These are phyloP conservation scores for Chloromyia formosa DNA, from an alignment of 2,888 invertebrate genomes.

Conservation along the genomic window DNA sequence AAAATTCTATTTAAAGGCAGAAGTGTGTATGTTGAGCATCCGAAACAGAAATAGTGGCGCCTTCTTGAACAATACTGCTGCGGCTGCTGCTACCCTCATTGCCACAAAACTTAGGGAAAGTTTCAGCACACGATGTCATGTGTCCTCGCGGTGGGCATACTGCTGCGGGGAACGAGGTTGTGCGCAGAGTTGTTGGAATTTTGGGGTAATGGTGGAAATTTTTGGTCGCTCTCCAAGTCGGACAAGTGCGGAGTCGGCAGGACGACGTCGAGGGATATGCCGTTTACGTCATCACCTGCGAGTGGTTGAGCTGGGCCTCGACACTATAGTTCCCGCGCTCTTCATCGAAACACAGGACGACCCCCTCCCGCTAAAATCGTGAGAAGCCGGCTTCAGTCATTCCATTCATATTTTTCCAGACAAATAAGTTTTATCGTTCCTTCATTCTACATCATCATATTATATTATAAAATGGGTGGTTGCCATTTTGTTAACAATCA, in stretches of 20 bases:
- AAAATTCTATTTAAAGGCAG: conserved; percentile 38
- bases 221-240: conserved; percentile 7
- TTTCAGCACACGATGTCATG: too few relatives aligned
- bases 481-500: conserved; percentile 26
- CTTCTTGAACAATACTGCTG: conserved; percentile 16
- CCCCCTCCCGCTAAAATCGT: neutral
- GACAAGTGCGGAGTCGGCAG: neutral
- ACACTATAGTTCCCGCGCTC: neutral
- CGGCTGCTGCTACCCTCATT: too few relatives aligned
- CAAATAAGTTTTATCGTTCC: conserved; percentile 38
- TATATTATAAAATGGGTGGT: neutral
- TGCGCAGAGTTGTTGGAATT: neutral
- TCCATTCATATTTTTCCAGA: conserved; percentile 40
- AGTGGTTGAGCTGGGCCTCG: conserved; percentile 3
- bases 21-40: conserved; percentile 10
- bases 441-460: conserved; percentile 18
- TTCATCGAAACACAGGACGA: neutral
- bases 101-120: neutral
- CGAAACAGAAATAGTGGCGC: conserved; percentile 41
- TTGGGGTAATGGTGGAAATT: neutral
- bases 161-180: neutral
- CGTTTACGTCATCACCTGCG: conserved; percentile 33
- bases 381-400: conserved; percentile 41
- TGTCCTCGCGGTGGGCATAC: neutral
- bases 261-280: neutral